Percentiles rank a stretch among this genome's conserved stretches.
Conservation (phyloP, 1,140 invertebrate genomes). For the Lepidotrigona ventralis region DNA sequence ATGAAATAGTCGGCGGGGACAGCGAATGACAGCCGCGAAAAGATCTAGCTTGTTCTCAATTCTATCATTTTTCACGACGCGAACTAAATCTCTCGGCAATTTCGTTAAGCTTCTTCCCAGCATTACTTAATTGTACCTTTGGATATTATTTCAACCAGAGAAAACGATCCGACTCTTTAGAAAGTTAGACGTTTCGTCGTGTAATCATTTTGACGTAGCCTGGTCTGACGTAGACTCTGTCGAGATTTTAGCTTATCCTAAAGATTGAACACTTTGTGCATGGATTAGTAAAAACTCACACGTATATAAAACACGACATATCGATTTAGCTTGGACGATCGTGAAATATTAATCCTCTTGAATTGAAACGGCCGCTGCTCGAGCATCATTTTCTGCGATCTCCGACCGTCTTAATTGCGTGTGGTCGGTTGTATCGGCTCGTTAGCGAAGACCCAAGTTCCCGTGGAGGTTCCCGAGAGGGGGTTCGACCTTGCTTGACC, state of each 20-base stretch:
- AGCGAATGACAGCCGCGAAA: background rate
- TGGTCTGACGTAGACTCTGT: rapidly evolving
- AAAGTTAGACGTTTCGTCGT: background rate
- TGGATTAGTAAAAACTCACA: background rate
- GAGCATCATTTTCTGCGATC: background rate
- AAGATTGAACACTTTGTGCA: too few relatives aligned
- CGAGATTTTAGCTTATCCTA: too few relatives aligned
- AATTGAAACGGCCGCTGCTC: background rate
- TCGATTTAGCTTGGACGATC: too few relatives aligned
- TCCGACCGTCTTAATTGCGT: conserved; percentile 13
- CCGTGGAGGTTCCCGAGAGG: conserved; percentile 18
- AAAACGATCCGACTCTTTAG: background rate
- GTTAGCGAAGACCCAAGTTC: conserved; percentile 22
- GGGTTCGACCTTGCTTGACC: conserved; percentile 71
- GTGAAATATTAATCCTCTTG: background rate
- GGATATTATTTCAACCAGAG: too few relatives aligned
- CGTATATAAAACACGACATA: background rate
- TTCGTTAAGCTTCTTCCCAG: too few relatives aligned
- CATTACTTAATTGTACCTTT: too few relatives aligned
- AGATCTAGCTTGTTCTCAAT: background rate
- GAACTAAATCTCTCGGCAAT: too few relatives aligned
- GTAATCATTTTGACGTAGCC: background rate
- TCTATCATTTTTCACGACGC: background rate
- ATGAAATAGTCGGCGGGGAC: too few relatives aligned
- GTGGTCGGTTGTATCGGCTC: background rate